These are phyloP conservation scores for Ichneumoninae sp. DNA, from an alignment of 2,888 invertebrate genomes.

Conservation along the genomic window DNA sequence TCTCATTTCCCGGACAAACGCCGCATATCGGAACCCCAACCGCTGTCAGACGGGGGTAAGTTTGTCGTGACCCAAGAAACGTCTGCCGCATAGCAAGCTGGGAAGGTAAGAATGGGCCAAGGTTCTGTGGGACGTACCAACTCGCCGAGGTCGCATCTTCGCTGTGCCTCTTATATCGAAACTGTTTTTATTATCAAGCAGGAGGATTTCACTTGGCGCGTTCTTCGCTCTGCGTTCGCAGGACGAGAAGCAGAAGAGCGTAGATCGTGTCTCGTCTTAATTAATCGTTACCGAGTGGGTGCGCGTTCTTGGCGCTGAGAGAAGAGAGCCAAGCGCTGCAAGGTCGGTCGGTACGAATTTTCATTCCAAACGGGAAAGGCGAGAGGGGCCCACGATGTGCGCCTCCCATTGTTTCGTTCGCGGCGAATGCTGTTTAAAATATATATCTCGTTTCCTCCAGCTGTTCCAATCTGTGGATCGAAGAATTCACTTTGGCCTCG, in stretches of 20 bases:
- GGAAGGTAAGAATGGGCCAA: conserved; percentile 61
- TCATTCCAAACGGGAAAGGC: conserved; percentile 62
- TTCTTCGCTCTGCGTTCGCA: conserved; percentile 20
- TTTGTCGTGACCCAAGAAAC: conserved; percentile 13
- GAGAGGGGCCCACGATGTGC: conserved; percentile 16
- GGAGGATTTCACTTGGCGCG: conserved; percentile 32
- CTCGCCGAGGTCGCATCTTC: conserved; percentile 32
- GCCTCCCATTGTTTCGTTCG: conserved; percentile 35
- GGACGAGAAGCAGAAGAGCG: conserved; percentile 7
- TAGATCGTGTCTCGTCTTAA: conserved; percentile 25
- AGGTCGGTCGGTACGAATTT: conserved; percentile 54
- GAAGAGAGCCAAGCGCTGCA: conserved; percentile 18
- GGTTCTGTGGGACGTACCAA: conserved; percentile 40
- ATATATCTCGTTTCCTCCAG: conserved; percentile 18
- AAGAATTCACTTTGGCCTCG: not conserved
- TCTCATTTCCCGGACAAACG: not conserved
- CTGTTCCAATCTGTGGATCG: not conserved
- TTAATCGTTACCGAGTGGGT: conserved; percentile 54
- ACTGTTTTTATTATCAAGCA: conserved; percentile 40
- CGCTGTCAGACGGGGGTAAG: not conserved
- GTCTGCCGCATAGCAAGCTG: conserved; percentile 2
- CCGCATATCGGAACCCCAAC: not conserved
- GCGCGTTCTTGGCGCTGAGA: not conserved
- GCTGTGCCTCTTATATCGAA: conserved; percentile 40
- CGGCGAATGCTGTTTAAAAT: conserved; percentile 17